Evolutionary conservation across 1,140 invertebrate species (phyloP), one percentile per base, ranked within the genome.

Genomic region (Carposina sasakii): DNA sequence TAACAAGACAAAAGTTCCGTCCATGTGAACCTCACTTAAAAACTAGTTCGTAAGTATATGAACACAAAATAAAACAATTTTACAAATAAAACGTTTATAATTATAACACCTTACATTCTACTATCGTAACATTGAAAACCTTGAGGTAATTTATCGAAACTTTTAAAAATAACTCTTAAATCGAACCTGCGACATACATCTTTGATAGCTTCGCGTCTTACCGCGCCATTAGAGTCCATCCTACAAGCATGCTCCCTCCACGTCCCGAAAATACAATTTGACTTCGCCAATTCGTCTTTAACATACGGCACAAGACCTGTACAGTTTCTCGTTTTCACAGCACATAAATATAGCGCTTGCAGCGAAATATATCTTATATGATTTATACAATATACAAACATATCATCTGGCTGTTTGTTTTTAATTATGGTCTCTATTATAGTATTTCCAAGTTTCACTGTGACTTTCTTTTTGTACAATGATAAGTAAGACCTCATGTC

Each of bases 371-470:
- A 85, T 41, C 74, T 52, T 47, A 86, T 77, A 70, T 86, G 85
- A 71, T 86, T 86, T 46, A 84, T 78, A 55, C 85, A 86, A 60
- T 76, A 81, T 20, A 73, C 30, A 71, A 86, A 85, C 6, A 53
- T 23, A 41, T 63, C 37, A 54, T 71, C 57, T 6, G 46, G 41
- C 2, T 74, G 67, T 50, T 70, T 76, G 57, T 67, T 73, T 23
- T 44, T 70, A 9, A 54, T 57, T 15, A 85, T 60, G 23, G 60
- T 67, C 21, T 74, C 67, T 40, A 82, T 52, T 9, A 86, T 81
- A 34, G 60, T 51, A 60, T 83, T 79, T 53, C 71, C 69, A 26
- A 86, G 59, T 67, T 72, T 78, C 0, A 85, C 75, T 10, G 68
- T 66, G 5, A 86, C 75, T 55, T 64, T 76, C 40, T 67, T 78